Percentiles rank a stretch among this genome's conserved stretches.
phyloP scores from a whole-genome alignment of 2,113 vertebrate genomes.

The Aplodontia rufa region DNA sequence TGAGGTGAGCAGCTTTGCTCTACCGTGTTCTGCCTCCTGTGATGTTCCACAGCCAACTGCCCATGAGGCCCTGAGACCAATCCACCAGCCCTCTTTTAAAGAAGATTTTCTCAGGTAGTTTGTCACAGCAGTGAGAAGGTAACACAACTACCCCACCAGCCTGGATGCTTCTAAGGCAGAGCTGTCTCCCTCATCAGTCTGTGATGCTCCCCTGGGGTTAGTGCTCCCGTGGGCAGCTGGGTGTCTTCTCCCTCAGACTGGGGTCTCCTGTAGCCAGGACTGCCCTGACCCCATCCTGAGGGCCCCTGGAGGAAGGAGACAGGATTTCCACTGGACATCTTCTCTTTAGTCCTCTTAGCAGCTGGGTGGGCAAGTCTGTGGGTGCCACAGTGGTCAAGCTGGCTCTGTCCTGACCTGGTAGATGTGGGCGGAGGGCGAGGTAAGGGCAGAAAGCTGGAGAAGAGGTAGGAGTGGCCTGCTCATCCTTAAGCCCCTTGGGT shows the following conservation, averaged over 20 bases:
- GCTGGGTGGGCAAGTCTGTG: not conserved
- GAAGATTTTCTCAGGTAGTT: not conserved
- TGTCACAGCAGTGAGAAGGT: not conserved
- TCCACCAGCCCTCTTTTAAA: not conserved
- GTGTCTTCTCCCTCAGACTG: not conserved
- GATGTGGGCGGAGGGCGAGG: not conserved
- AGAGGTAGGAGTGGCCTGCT: not conserved
- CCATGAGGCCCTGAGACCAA: not conserved
- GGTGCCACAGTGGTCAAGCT: not conserved
- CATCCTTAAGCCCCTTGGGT: not conserved
- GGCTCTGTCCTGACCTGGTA: not conserved
- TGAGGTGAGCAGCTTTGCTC: not conserved
- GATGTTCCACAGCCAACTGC: not conserved
- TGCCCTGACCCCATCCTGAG: not conserved
- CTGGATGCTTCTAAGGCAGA: not conserved
- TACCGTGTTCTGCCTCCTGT: not conserved
- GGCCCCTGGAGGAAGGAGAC: not conserved
- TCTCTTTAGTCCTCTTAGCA: not conserved
- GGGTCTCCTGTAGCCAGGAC: not conserved
- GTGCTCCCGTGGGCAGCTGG: not conserved
- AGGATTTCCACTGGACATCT: not conserved
- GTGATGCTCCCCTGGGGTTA: not conserved
- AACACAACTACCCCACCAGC: too few species aligned
- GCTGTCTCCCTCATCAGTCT: not conserved
- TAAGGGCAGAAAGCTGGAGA: not conserved